Conservation (phyloP, 2,888 invertebrate genomes). For the Noctua comes region DNA sequence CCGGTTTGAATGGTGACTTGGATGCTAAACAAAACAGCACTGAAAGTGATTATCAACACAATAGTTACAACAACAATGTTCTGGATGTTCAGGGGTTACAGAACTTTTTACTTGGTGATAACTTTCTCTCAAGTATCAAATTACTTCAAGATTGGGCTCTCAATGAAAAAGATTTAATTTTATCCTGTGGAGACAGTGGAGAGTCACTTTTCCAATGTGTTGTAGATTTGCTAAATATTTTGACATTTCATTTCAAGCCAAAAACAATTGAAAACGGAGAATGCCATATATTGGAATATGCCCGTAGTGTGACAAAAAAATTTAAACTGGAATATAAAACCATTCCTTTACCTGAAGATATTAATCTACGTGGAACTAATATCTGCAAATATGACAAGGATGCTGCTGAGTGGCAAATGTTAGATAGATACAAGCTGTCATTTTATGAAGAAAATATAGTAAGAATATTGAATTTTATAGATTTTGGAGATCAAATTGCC, state of each 20-base stretch:
- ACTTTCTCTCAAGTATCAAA: constrained; percentile 92
- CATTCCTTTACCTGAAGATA: constrained; percentile 94
- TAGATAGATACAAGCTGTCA: constrained; percentile 89
- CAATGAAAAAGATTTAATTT: constrained; percentile 94
- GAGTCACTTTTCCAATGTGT: constrained; percentile 95
- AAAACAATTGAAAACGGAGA: constrained; percentile 70
- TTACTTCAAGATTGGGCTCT: constrained; percentile 96
- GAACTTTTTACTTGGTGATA: constrained; percentile 90
- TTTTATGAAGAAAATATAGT: constrained; percentile 93
- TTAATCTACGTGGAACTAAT: constrained; percentile 93
- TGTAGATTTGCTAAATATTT: constrained; percentile 94
- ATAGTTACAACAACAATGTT: constrained; percentile 64
- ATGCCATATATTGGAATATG: constrained; percentile 79
- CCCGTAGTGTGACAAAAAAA: constrained; percentile 83
- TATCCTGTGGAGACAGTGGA: constrained; percentile 94
- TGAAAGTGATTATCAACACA: constrained; percentile 59
- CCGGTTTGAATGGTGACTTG: constrained; percentile 68
- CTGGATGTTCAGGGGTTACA: constrained; percentile 89
- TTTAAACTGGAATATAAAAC: constrained; percentile 91
- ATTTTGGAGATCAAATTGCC: constrained; percentile 94
- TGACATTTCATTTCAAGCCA: constrained; percentile 92
- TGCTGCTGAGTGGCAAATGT: constrained; percentile 93
- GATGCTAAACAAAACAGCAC: constrained; percentile 53
- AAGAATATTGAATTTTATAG: constrained; percentile 94
- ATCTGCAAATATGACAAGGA: constrained; percentile 92